These are phyloP conservation scores for Cantharis rufa DNA, from an alignment of 2,888 invertebrate species.

Conservation along the genomic window DNA sequence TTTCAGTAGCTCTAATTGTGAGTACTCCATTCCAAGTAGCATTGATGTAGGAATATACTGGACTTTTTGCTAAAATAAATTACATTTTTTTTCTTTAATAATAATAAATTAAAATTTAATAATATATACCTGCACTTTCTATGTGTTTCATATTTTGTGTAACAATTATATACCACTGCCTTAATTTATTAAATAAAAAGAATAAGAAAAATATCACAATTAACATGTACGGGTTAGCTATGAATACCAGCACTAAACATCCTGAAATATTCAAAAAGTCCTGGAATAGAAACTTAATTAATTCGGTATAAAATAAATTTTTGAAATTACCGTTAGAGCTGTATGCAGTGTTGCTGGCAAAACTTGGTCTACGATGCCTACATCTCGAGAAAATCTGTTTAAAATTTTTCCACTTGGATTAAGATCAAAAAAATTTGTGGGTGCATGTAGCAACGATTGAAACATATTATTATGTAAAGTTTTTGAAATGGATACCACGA, in stretches of 20 bases:
- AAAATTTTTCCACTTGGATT: slow-evolving; percentile 82
- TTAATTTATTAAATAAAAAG: slow-evolving; percentile 64
- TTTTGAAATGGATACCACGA: slow-evolving; percentile 65
- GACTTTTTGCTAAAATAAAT: slow-evolving; percentile 66
- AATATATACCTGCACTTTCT: slow-evolving; percentile 70
- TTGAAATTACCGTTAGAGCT: background rate
- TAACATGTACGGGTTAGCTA: slow-evolving; percentile 59
- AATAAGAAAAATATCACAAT: slow-evolving; percentile 60
- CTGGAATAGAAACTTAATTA: slow-evolving; percentile 20
- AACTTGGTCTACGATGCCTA: slow-evolving; percentile 77
- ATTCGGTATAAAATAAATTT: background rate
- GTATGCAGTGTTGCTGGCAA: slow-evolving; percentile 55
- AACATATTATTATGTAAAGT: slow-evolving; percentile 76
- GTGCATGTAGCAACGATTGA: slow-evolving; percentile 51
- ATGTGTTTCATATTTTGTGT: slow-evolving; percentile 72
- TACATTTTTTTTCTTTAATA: too few relatives aligned
- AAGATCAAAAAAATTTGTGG: slow-evolving; percentile 73
- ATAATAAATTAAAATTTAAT: too few relatives aligned
- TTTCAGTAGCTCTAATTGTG: slow-evolving; percentile 77
- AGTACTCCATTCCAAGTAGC: slow-evolving; percentile 78
- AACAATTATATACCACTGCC: slow-evolving; percentile 68
- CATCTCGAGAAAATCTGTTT: slow-evolving; percentile 81
- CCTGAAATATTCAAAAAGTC: slow-evolving; percentile 58
- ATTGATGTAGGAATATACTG: slow-evolving; percentile 80
- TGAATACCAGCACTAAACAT: slow-evolving; percentile 59